Evolutionary conservation across 2,888 invertebrate genomes (phyloP).

Genomic region (Poecilobothrus nobilitatus): DNA sequence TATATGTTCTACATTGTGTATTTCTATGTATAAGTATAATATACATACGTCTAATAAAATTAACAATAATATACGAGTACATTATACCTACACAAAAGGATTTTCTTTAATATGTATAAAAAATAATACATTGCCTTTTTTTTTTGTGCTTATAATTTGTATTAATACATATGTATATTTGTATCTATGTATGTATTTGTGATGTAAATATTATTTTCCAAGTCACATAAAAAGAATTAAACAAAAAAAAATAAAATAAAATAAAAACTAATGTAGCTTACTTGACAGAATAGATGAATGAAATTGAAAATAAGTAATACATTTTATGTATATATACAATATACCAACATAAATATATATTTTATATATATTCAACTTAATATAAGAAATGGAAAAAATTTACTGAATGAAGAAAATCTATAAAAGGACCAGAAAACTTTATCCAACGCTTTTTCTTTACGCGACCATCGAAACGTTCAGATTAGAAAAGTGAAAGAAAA

Average conservation of each 20-base stretch:
- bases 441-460: conserved; percentile 4
- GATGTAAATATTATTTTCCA: too few relatives aligned
- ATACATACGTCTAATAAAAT: too few relatives aligned
- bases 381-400: background rate
- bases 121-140: too few relatives aligned
- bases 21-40: too few relatives aligned
- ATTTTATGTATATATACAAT: background rate
- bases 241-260: background rate
- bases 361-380: background rate
- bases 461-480: background rate
- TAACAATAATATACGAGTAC: too few relatives aligned
- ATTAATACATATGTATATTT: too few relatives aligned
- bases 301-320: background rate
- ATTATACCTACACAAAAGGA: too few relatives aligned
- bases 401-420: background rate
- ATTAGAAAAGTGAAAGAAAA: background rate
- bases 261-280: background rate
- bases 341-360: background rate
- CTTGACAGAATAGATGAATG: conserved; percentile 1
- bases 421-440: conserved; percentile 4
- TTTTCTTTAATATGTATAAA: too few relatives aligned
- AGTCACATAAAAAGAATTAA: too few relatives aligned
- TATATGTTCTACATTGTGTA: too few relatives aligned
- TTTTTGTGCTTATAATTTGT: too few relatives aligned
- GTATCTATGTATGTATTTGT: too few relatives aligned